Conservation (phyloP, 2,797 vertebrate genomes). For the Rousettus madagascariensis region DNA sequence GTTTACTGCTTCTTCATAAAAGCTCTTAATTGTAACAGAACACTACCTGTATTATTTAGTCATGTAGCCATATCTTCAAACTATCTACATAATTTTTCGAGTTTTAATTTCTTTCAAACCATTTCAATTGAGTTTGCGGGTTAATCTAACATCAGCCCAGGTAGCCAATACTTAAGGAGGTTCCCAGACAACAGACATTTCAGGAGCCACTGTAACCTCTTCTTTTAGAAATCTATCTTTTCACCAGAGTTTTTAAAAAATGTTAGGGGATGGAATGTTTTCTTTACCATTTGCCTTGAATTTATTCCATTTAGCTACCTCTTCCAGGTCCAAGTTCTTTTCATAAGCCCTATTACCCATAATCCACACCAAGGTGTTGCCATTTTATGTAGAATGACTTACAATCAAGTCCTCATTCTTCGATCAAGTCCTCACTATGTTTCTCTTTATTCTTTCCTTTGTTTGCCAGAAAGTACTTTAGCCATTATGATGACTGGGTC, state of each 20-base stretch:
- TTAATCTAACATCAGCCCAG: not conserved
- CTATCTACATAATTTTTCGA: not conserved
- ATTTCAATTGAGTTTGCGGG: not conserved
- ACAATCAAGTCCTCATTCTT: not conserved
- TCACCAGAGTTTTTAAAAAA: not conserved
- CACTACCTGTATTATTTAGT: not conserved
- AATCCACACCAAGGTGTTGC: not conserved
- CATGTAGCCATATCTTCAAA: rapidly evolving
- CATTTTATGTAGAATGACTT: not conserved
- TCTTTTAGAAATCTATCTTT: not conserved
- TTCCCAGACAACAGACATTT: not conserved
- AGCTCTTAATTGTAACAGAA: not conserved
- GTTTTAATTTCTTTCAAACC: not conserved
- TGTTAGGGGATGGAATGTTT: not conserved
- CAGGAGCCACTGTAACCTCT: not conserved
- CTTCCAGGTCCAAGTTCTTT: not conserved
- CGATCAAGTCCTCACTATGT: not conserved
- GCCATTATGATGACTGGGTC: not conserved
- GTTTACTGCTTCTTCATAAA: not conserved
- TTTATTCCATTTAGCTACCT: not conserved
- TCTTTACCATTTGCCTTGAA: not conserved
- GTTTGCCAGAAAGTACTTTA: not conserved
- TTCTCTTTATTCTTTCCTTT: not conserved
- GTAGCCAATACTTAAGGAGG: rapidly evolving
- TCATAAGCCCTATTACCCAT: not conserved